Conservation (phyloP, 2,113 vertebrate species). For the Aepyceros melampus region DNA sequence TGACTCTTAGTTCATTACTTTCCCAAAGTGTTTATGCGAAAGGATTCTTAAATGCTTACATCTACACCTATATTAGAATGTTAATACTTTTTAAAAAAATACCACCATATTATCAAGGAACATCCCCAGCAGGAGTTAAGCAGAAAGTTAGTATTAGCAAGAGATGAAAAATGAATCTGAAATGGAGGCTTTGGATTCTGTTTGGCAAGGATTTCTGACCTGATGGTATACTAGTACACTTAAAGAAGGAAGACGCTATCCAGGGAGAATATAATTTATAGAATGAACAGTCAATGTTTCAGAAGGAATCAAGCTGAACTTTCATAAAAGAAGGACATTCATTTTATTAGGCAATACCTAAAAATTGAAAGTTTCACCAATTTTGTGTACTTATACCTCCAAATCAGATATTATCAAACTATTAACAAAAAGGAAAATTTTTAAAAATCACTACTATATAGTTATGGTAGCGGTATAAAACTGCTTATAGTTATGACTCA, state of each 20-base stretch:
- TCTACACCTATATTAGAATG: neutral
- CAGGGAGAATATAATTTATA: neutral
- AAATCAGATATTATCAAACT: neutral
- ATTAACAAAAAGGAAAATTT: neutral
- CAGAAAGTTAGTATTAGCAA: constrained; percentile 15
- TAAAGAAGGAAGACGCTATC: neutral
- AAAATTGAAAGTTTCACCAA: neutral
- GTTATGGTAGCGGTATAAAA: neutral
- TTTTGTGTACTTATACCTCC: neutral
- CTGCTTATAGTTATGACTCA: neutral
- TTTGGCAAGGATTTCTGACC: neutral
- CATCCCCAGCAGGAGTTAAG: neutral
- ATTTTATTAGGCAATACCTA: neutral
- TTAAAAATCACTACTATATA: neutral
- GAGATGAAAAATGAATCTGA: neutral
- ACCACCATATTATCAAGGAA: neutral
- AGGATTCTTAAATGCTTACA: constrained; percentile 31
- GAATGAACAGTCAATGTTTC: neutral
- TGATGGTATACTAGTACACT: neutral
- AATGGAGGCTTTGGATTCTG: neutral
- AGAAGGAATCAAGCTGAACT: neutral
- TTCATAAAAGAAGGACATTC: neutral
- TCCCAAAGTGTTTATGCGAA: constrained; percentile 40
- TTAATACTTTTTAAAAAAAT: neutral
- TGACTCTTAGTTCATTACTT: constrained; percentile 39